Evolutionary conservation across 2,113 vertebrate genomes (phyloP).

Genomic region (Myxocyprinus asiaticus): DNA sequence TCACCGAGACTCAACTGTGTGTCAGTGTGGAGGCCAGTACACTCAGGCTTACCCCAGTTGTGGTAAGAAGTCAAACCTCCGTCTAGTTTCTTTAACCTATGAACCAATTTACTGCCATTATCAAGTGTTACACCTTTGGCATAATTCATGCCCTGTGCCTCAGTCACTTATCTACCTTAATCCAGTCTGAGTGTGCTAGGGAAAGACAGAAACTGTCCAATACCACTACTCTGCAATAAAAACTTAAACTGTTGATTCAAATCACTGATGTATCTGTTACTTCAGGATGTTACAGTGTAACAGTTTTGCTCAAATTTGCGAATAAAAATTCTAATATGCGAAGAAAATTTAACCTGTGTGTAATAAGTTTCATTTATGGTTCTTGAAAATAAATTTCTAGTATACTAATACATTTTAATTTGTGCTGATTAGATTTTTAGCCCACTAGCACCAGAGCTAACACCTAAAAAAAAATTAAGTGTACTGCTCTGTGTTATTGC

Average conservation of each 20-base stretch:
- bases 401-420: too few species aligned
- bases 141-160: constrained; percentile 5
- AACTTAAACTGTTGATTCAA: neutral
- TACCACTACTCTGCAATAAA: neutral
- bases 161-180: neutral
- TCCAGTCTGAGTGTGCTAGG: neutral
- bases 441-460: too few species aligned
- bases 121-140: neutral
- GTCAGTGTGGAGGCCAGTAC: constrained; percentile 77
- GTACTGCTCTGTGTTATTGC: too few species aligned
- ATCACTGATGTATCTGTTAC: too few species aligned
- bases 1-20: constrained; percentile 81
- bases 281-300: too few species aligned
- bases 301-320: too few species aligned
- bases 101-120: neutral
- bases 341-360: too few species aligned
- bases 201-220: neutral
- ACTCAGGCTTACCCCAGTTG: constrained; percentile 76
- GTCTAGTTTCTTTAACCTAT: neutral
- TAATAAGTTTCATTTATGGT: too few species aligned
- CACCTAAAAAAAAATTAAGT: too few species aligned
- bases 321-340: too few species aligned
- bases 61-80: constrained; percentile 68
- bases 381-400: too few species aligned
- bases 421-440: too few species aligned